Evolutionary conservation across 2,113 vertebrate species (phyloP).

Genomic region (Paracanthobrama guichenoti): DNA sequence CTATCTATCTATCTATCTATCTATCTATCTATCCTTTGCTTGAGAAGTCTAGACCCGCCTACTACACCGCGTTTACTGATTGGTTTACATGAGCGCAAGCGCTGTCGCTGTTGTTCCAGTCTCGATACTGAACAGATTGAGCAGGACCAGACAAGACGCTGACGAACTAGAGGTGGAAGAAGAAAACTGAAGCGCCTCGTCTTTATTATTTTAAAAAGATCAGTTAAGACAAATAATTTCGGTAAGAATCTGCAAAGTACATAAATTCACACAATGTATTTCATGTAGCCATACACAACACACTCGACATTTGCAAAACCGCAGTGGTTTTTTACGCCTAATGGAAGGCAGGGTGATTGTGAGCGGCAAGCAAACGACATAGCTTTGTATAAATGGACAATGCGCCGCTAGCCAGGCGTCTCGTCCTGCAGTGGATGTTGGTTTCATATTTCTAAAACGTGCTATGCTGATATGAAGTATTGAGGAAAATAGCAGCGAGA

Average conservation of each 20-base stretch:
- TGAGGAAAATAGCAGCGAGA: neutral
- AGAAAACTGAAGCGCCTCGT: conserved; percentile 54
- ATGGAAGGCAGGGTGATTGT: conserved; percentile 5
- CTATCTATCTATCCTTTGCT: neutral
- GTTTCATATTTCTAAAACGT: neutral
- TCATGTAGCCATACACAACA: conserved; percentile 14
- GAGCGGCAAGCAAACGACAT: neutral
- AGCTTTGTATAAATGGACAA: neutral
- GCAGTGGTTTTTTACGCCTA: conserved; percentile 6
- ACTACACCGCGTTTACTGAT: neutral
- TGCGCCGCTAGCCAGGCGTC: neutral
- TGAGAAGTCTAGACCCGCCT: neutral
- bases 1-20: too few relatives aligned
- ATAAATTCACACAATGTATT: conserved; percentile 41
- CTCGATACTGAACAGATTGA: conserved; percentile 7
- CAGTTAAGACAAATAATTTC: conserved; percentile 66
- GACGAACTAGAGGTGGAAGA: conserved; percentile 47
- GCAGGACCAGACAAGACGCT: neutral
- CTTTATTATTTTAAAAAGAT: conserved; percentile 53
- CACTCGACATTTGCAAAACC: conserved; percentile 39
- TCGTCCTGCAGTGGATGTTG: neutral
- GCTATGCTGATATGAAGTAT: neutral
- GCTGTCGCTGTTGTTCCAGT: neutral
- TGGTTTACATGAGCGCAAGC: neutral
- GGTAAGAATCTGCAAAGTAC: conserved; percentile 65